Evolutionary conservation across 2,113 vertebrate species (phyloP), one percentile per base, ranked within the genome.

Genomic region (Dicentrarchus labrax): DNA sequence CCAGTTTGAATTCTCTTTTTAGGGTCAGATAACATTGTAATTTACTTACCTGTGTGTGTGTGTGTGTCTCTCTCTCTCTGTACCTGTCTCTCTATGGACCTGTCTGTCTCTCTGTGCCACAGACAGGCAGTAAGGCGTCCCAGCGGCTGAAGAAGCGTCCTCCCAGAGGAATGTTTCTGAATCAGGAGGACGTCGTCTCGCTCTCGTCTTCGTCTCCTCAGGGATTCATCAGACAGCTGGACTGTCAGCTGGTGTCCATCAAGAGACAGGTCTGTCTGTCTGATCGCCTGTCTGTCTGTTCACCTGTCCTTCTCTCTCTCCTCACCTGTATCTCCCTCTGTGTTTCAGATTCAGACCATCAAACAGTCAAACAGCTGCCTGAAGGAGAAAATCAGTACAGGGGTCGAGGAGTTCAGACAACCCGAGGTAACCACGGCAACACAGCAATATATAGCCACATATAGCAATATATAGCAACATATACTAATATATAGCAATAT

Each of bases 111-210:
- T 66, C 36, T 61, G 38, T 21, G 21, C 36, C 16, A 16, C 13
- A 91, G 91, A 72, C 71, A 12, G 91, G 91, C 10, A 86, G 97
- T 43, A 97, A 98, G 90, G 97, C 97, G 21, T 93, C 94, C 10
- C 94, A 95, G 84, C 93, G 98, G 76, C 94, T 97, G 0, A 98
- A 98, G 91, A 96, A 97, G 91, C 97, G 98, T 93, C 98, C 98
- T 69, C 98, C 98, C 0, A 97, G 97, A 92, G 98, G 98, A 75
- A 99, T 99, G 98, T 98, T 98, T 74, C 95, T 99, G 57, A 97
- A 94, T 47, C 97, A 98, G 74, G 95, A 97, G 76, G 98, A 99
- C 0, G 97, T 99, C 10, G 94, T 96, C 2, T 97, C 97, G 0
- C 95, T 99, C 80, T 98, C 98, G 0, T 96, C 96, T 1, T 96